phyloP scores from a whole-genome alignment of 2,797 vertebrate species.

The Dermochelys coriacea region DNA sequence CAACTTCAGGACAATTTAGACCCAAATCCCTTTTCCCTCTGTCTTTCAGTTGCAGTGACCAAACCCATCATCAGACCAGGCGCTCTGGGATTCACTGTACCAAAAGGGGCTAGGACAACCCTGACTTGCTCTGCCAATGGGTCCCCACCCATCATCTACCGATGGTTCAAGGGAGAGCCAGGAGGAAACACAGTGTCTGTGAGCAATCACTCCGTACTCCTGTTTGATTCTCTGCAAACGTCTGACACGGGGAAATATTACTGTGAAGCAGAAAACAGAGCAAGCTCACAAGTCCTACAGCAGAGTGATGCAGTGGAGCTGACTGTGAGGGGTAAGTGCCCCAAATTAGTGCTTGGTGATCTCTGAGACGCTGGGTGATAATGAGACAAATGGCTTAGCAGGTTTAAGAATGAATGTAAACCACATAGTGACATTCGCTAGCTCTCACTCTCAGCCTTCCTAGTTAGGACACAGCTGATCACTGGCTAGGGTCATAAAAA shows the following conservation, averaged over 20 bases:
- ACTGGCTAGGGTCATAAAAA: neutral
- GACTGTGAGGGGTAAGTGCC: constrained; percentile 58
- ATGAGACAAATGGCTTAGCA: neutral
- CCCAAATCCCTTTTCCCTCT: neutral
- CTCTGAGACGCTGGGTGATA: neutral
- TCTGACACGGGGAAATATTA: constrained; percentile 59
- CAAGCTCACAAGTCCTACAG: neutral
- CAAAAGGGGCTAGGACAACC: constrained; percentile 36
- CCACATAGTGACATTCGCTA: no score
- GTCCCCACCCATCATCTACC: constrained; percentile 75
- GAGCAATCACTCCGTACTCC: constrained; percentile 11
- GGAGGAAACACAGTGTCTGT: neutral
- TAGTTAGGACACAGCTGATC: neutral
- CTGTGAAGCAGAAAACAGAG: constrained; percentile 60
- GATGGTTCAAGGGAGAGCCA: constrained; percentile 56
- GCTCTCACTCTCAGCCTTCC: neutral
- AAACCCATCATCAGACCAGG: constrained; percentile 60
- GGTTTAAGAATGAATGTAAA: neutral
- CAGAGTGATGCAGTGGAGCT: constrained; percentile 62
- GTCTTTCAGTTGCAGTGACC: constrained; percentile 64
- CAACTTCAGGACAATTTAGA: neutral
- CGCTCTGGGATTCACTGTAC: constrained; percentile 14
- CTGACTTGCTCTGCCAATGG: constrained; percentile 67
- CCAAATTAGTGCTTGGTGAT: no score
- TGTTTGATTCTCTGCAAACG: constrained; percentile 25